These are phyloP conservation scores for Bombus waltoni DNA, from an alignment of 1,140 invertebrate species.

Conservation along the genomic window DNA sequence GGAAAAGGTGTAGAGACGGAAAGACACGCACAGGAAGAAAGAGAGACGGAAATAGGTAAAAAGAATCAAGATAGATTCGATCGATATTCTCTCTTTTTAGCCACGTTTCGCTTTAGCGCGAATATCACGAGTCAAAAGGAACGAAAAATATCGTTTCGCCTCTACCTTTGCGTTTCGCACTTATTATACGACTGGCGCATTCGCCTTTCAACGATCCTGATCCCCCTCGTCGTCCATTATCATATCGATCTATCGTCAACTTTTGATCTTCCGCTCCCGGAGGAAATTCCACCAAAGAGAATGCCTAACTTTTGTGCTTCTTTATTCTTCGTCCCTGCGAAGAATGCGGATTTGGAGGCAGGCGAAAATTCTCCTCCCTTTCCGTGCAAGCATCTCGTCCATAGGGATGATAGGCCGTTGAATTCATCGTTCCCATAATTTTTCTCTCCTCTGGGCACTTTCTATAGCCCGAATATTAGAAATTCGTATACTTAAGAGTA, in stretches of 20 bases:
- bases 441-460: too few relatives aligned
- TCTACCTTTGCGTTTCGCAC: constrained; percentile 18
- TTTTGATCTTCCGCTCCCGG: constrained; percentile 58
- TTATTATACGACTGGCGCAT: constrained; percentile 32
- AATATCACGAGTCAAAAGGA: constrained; percentile 22
- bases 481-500: too few relatives aligned
- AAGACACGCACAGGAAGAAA: not conserved
- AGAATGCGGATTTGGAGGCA: not conserved
- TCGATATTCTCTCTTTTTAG: constrained; percentile 29
- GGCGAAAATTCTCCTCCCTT: not conserved
- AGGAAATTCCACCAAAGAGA: constrained; percentile 39
- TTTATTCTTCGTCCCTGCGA: not conserved
- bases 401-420: not conserved
- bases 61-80: not conserved
- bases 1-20: not conserved
- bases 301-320: constrained; percentile 47
- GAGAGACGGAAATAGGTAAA: not conserved
- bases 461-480: too few relatives aligned
- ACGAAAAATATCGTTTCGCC: constrained; percentile 25
- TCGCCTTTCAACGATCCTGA: constrained; percentile 14
- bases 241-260: constrained; percentile 63
- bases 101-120: not conserved
- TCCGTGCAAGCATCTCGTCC: not conserved
- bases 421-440: not conserved
- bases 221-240: not conserved